These are phyloP conservation scores for Polypterus bichir DNA, from an alignment of 2,113 vertebrate species.

Conservation along the genomic window DNA sequence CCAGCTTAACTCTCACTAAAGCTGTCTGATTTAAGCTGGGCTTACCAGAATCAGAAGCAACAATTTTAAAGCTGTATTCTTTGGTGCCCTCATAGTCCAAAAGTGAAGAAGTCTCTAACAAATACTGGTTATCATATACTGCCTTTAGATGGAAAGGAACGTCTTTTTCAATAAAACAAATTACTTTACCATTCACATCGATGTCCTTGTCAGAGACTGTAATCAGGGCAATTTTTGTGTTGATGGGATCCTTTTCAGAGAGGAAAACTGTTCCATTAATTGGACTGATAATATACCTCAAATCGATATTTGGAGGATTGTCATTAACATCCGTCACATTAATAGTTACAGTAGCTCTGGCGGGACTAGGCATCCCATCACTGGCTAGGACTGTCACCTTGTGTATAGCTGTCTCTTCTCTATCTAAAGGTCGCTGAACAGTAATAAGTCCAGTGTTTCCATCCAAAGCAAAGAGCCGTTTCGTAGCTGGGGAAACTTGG, in stretches of 20 bases:
- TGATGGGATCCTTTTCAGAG: slow-evolving; percentile 94
- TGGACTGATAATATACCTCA: slow-evolving; percentile 96
- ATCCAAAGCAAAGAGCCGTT: slow-evolving; percentile 94
- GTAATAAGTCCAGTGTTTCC: slow-evolving; percentile 86
- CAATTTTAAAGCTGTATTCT: slow-evolving; percentile 98
- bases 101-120: slow-evolving; percentile 89
- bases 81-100: slow-evolving; percentile 96
- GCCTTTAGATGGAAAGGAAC: slow-evolving; percentile 95
- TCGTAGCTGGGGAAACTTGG: slow-evolving; percentile 82
- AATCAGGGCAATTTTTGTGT: slow-evolving; percentile 96
- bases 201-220: slow-evolving; percentile 97
- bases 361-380: slow-evolving; percentile 91
- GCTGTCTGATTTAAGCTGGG: slow-evolving; percentile 95
- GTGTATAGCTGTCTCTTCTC: slow-evolving; percentile 91
- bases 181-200: slow-evolving; percentile 96
- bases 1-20: slow-evolving; percentile 85
- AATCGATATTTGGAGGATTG: slow-evolving; percentile 95
- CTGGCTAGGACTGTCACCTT: slow-evolving; percentile 92
- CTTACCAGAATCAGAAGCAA: slow-evolving; percentile 93
- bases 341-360: slow-evolving; percentile 83
- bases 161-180: slow-evolving; percentile 95
- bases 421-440: slow-evolving; percentile 85
- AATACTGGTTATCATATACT: slow-evolving; percentile 95
- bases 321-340: slow-evolving; percentile 98
- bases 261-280: slow-evolving; percentile 97